Evolutionary conservation across 2,797 vertebrate genomes (phyloP).

Genomic region (Microtus californicus): DNA sequence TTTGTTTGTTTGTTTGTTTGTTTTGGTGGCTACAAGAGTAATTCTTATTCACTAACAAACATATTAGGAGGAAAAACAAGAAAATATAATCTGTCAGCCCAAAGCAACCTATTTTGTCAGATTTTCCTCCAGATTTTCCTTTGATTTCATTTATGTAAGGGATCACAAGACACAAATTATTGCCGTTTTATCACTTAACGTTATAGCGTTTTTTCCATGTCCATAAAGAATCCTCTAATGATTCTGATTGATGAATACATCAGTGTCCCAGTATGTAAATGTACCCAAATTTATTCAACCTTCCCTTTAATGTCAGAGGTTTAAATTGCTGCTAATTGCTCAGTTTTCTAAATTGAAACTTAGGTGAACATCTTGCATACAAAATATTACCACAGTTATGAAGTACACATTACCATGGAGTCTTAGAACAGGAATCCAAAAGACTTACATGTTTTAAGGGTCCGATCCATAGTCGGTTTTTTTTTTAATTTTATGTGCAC

Average conservation of each 20-base stretch:
- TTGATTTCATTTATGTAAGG: not conserved
- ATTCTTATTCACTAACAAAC: slow-evolving; percentile 30
- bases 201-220: not conserved
- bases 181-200: slow-evolving; percentile 41
- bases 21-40: slow-evolving; percentile 4
- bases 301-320: slow-evolving; percentile 38
- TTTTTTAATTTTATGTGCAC: too few relatives aligned
- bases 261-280: not conserved
- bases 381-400: not conserved
- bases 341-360: slow-evolving; percentile 32
- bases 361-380: not conserved
- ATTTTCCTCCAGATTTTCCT: not conserved
- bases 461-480: not conserved
- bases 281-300: slow-evolving; percentile 36
- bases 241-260: slow-evolving; percentile 42
- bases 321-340: slow-evolving; percentile 31
- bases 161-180: slow-evolving; percentile 10
- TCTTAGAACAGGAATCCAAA: slow-evolving; percentile 1
- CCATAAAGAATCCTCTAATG: slow-evolving; percentile 49
- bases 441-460: not conserved
- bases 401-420: not conserved
- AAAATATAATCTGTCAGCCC: not conserved
- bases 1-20: not conserved
- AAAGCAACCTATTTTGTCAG: not conserved
- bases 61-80: not conserved